Conservation (phyloP, 2,888 invertebrate genomes). For the Eucera pruinosa region DNA sequence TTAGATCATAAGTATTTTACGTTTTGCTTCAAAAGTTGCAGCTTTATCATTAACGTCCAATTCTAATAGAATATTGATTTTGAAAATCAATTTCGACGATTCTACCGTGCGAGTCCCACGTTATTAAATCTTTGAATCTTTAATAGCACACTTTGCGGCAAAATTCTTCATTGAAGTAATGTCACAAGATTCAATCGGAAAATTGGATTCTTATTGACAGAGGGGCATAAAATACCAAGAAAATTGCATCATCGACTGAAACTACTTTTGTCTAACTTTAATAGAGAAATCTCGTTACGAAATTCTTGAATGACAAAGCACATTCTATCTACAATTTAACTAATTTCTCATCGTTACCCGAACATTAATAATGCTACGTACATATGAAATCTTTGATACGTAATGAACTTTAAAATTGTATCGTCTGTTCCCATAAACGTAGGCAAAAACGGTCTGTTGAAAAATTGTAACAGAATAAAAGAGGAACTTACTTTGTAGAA, state of each 20-base stretch:
- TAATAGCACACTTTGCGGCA: not conserved
- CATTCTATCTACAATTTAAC: not conserved
- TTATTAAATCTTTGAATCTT: slow-evolving; percentile 1
- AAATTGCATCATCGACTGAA: slow-evolving; percentile 26
- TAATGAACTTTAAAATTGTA: not conserved
- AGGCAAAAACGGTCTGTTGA: not conserved
- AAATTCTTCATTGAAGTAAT: not conserved
- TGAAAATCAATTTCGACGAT: not conserved
- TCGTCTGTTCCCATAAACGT: not conserved
- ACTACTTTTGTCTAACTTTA: not conserved
- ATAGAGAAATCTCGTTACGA: slow-evolving; percentile 6
- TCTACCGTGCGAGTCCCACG: not conserved
- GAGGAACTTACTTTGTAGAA: not conserved
- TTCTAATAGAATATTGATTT: not conserved
- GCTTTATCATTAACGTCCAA: not conserved
- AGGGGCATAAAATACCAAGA: not conserved
- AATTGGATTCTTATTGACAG: slow-evolving; percentile 9
- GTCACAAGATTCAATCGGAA: slow-evolving; percentile 18
- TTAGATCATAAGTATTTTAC: no score
- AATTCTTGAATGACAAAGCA: not conserved
- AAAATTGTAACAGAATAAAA: not conserved
- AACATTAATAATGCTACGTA: not conserved
- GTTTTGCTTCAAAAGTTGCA: not conserved
- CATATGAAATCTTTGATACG: not conserved
- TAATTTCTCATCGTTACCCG: not conserved